Percentiles rank a stretch among this genome's conserved stretches.
phyloP scores from a whole-genome alignment of 2,888 invertebrate genomes.

The Cheiracanthium punctorium region DNA sequence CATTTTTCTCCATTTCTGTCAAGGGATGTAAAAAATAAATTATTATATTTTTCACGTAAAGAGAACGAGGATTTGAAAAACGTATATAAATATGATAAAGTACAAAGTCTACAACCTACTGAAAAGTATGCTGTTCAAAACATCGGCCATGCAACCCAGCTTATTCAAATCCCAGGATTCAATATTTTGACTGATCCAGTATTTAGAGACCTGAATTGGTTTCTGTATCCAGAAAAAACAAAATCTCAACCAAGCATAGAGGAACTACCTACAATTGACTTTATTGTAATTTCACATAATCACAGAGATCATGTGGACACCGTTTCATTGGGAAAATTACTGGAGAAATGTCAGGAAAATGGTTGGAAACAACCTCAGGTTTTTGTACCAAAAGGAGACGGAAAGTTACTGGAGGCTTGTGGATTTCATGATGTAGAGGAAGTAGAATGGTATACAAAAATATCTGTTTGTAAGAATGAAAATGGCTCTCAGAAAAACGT shows the following conservation, averaged over 20 bases:
- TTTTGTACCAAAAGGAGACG: slow-evolving; percentile 50
- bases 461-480: slow-evolving; percentile 16
- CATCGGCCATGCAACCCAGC: slow-evolving; percentile 39
- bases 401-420: slow-evolving; percentile 41
- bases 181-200: slow-evolving; percentile 58
- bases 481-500: background rate
- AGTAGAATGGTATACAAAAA: slow-evolving; percentile 57
- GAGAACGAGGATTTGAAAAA: background rate
- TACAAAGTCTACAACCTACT: background rate
- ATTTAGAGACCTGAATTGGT: slow-evolving; percentile 15
- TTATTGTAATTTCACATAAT: slow-evolving; percentile 52
- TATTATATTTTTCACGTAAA: slow-evolving; percentile 33
- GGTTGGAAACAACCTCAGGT: slow-evolving; percentile 22
- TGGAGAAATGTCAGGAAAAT: slow-evolving; percentile 15
- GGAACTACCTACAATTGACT: slow-evolving; percentile 28
- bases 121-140: slow-evolving; percentile 53
- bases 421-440: slow-evolving; percentile 37
- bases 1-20: background rate
- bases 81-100: slow-evolving; percentile 34
- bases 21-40: slow-evolving; percentile 13
- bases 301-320: slow-evolving; percentile 48
- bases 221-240: slow-evolving; percentile 45
- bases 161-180: slow-evolving; percentile 37
- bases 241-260: slow-evolving; percentile 35
- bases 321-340: slow-evolving; percentile 23